Base-by-base conservation (phyloP, 2,113 vertebrate species). In the Puma concolor region DNA sequence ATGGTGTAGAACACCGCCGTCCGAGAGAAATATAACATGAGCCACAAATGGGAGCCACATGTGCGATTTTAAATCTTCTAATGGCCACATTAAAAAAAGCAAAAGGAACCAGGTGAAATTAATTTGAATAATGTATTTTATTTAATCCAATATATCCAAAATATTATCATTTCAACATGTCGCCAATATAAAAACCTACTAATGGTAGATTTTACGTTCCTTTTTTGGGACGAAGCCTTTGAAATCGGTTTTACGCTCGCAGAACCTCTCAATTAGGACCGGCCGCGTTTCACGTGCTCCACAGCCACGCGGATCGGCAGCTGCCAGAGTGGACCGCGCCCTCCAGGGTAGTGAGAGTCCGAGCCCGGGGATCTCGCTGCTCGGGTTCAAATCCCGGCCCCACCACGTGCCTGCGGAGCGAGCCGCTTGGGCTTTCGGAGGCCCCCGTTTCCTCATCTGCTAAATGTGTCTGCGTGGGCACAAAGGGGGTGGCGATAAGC, bases 101-200 rank as follows among this genome's bases (percentile, higher is more conserved):
- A 7, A 14, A 50, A 91, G 81, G 38, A 77, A 13, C 64, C 77
- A 64, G n/a, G 38, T 74, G 54, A 90, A 90, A 92, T 83, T 79
- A 52, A 96, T 95, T 95, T 57, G 48, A 92, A 84, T 84, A 17
- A 74, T 67, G 38, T n/a, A 91, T 76, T 91, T 72, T 48, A 80
- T 57, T 85, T 85, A 72, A 82, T 38, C 38, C 64, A 44, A 21
- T 36, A 33, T 19, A 84, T 21, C 91, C 64, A 74, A 91, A 92
- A 79, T 90, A 86, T 67, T 71, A 74, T 91, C 38, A 44, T 64
- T 94, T 76, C 23, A 72, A 82, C 54, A 41, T 84, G 60, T 79
- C 71, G 5, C 48, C 41, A 13, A 50, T 41, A 64, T 33, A 76
- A 25, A 74, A 27, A 52, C 2, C 11, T 52, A 63, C 48, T 44